Percentiles rank a stretch among this genome's conserved stretches.
phyloP scores from a whole-genome alignment of 2,797 vertebrate genomes.

The Heliangelus exortis region DNA sequence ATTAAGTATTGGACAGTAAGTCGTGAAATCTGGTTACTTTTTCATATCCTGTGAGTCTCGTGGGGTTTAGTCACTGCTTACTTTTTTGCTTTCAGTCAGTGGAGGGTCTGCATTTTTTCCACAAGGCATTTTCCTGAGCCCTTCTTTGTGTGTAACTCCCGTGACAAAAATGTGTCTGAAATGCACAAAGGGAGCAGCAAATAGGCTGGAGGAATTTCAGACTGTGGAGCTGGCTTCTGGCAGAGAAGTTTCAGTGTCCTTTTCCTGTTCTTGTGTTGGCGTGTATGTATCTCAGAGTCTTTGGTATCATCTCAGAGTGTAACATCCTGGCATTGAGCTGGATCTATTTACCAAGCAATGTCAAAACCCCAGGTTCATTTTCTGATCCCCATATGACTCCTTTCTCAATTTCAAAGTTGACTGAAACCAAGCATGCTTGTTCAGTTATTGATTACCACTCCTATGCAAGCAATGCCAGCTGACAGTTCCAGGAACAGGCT shows the following conservation, averaged over 20 bases:
- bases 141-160: neutral
- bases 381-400: neutral
- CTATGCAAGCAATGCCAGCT: neutral
- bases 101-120: neutral
- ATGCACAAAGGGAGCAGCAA: neutral
- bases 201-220: neutral
- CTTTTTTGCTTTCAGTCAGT: neutral
- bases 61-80: neutral
- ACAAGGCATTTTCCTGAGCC: neutral
- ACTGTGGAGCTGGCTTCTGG: neutral
- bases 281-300: neutral
- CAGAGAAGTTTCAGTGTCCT: neutral
- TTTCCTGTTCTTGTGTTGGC: neutral
- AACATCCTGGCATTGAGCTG: neutral
- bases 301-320: neutral
- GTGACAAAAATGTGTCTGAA: neutral
- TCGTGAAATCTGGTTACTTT: conserved; percentile 39
- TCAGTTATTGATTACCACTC: neutral
- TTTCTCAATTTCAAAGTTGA: neutral
- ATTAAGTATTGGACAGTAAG: conserved; percentile 97
- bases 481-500: neutral
- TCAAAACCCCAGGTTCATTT: neutral
- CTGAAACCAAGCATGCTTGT: neutral
- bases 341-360: neutral
- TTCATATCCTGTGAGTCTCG: neutral